phyloP scores from a whole-genome alignment of 2,888 invertebrate species.

The Dioctria rufipes region DNA sequence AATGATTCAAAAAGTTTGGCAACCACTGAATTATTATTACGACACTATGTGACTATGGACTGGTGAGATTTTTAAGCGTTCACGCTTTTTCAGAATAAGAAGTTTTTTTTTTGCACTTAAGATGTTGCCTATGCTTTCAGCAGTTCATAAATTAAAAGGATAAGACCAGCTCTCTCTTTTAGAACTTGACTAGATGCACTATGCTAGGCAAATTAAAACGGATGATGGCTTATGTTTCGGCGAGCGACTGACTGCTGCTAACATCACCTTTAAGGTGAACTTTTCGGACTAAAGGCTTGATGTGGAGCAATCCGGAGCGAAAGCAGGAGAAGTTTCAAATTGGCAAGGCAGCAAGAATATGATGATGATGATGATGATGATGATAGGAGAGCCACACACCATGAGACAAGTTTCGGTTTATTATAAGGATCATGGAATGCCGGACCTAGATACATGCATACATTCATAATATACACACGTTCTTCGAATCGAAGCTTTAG shows the following conservation, averaged over 20 bases:
- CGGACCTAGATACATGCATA: constrained; percentile 28
- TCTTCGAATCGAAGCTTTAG: constrained; percentile 39
- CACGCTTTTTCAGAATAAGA: constrained; percentile 1
- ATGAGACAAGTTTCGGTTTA: constrained; percentile 29
- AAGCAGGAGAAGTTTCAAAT: constrained; percentile 33
- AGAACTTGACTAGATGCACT: not conserved
- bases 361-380: too few relatives aligned
- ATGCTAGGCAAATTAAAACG: constrained; percentile 37
- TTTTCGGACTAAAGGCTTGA: constrained; percentile 50
- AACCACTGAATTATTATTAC: constrained; percentile 15
- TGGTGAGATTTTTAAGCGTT: constrained; percentile 19
- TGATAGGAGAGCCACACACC: constrained; percentile 25
- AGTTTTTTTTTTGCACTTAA: not conserved
- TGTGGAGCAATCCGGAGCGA: not conserved
- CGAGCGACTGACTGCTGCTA: constrained; percentile 28
- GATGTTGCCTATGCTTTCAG: not conserved
- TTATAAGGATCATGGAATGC: not conserved
- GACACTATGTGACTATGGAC: constrained; percentile 13
- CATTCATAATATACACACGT: not conserved
- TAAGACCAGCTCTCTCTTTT: not conserved
- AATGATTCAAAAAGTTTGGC: constrained; percentile 18
- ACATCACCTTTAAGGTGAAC: constrained; percentile 56
- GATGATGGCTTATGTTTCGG: constrained; percentile 22
- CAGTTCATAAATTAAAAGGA: constrained; percentile 3
- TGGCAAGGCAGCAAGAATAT: not conserved